Evolutionary conservation across 2,797 vertebrate species (phyloP).

Genomic region (Tokudaia muenninki): DNA sequence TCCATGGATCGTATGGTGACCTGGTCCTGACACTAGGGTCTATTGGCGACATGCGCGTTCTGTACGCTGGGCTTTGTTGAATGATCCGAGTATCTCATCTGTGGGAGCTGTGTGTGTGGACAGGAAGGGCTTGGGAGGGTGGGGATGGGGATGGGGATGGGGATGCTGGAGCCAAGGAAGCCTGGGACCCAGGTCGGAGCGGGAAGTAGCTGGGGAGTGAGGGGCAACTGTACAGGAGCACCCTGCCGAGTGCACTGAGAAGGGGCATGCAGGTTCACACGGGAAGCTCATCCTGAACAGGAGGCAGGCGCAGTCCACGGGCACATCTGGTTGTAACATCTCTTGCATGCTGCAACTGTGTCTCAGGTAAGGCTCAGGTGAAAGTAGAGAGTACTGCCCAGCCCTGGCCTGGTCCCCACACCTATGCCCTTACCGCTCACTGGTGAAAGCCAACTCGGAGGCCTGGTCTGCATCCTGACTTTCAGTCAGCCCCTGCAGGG

Average conservation of each 20-base stretch:
- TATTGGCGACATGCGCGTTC: no score
- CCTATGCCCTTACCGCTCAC: constrained; percentile 90
- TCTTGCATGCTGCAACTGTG: not conserved
- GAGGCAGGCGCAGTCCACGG: not conserved
- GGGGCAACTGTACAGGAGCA: not conserved
- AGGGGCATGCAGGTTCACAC: not conserved
- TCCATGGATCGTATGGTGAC: not conserved
- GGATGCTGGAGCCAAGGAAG: not conserved
- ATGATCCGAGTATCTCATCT: not conserved
- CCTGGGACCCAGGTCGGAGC: fast-evolving
- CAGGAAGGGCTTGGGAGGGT: not conserved
- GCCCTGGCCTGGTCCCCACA: not conserved
- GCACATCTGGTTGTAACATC: not conserved
- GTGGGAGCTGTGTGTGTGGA: not conserved
- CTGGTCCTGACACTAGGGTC: no score
- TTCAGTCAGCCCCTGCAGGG: constrained; percentile 91
- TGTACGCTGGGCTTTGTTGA: not conserved
- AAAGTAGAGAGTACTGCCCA: not conserved
- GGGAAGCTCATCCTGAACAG: not conserved
- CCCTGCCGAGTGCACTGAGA: not conserved
- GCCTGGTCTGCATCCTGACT: constrained; percentile 83
- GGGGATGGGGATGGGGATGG: fast-evolving
- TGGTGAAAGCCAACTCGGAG: constrained; percentile 92
- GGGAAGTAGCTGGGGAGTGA: not conserved
- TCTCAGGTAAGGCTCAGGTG: not conserved